Evolutionary conservation across 1,140 invertebrate genomes (phyloP).

Genomic region (Rhyacophila brunnea): DNA sequence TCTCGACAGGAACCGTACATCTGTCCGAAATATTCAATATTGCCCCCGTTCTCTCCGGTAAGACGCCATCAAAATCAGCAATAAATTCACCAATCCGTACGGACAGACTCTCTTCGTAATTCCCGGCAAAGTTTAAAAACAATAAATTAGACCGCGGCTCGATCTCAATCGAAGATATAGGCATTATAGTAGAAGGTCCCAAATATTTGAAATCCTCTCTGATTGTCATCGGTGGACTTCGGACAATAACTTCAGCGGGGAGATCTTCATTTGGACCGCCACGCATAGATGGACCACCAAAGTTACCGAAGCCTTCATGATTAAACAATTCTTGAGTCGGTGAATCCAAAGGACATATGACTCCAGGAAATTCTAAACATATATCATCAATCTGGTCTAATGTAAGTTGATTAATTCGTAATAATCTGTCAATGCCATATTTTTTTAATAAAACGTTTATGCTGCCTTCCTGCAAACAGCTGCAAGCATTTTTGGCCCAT

Average conservation of each 20-base stretch:
- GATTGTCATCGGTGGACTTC: constrained; percentile 16
- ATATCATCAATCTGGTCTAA: too few relatives aligned
- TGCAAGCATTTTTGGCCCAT: background rate
- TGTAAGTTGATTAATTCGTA: too few relatives aligned
- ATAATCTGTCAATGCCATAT: background rate
- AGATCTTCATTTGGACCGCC: constrained; percentile 6
- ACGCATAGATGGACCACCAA: background rate
- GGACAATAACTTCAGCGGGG: constrained; percentile 3
- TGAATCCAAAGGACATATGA: too few relatives aligned
- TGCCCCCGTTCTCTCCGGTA: background rate
- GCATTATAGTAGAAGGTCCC: background rate
- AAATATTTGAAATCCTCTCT: constrained; percentile 19
- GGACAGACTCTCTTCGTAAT: constrained; percentile 15
- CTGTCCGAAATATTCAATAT: background rate
- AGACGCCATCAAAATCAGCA: constrained; percentile 1
- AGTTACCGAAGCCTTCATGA: too few relatives aligned
- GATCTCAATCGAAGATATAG: constrained; percentile 8
- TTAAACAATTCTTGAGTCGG: too few relatives aligned
- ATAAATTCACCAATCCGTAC: background rate
- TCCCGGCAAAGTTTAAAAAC: background rate
- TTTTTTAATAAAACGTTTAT: too few relatives aligned
- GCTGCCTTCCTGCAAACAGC: too few relatives aligned
- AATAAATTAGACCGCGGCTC: constrained; percentile 11
- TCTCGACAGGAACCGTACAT: background rate
- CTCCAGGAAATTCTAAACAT: too few relatives aligned